These are phyloP conservation scores for Neodontobutis hainanensis DNA, from an alignment of 2,113 vertebrate genomes.

Conservation along the genomic window DNA sequence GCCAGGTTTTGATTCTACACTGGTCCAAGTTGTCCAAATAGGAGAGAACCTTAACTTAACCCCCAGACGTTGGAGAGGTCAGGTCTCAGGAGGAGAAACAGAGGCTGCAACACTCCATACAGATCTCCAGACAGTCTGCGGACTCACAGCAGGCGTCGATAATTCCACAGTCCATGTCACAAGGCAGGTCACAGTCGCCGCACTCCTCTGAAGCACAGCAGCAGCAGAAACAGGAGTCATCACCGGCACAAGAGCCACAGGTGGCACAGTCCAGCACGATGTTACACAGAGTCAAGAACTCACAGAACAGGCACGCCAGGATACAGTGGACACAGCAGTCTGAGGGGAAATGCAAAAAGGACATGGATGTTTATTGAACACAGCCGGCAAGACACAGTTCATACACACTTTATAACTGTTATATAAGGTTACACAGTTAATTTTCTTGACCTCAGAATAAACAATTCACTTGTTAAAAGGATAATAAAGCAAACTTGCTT, in stretches of 20 bases:
- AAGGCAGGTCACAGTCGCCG: slow-evolving; percentile 94
- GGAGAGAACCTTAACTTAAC: too few relatives aligned
- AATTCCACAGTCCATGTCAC: slow-evolving; percentile 99
- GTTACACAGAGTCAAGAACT: slow-evolving; percentile 98
- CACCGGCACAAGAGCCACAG: slow-evolving; percentile 92
- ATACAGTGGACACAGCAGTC: slow-evolving; percentile 99
- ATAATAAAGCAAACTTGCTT: too few relatives aligned
- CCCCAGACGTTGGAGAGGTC: too few relatives aligned
- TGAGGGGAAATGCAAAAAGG: slow-evolving; percentile 45
- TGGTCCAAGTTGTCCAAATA: slow-evolving; percentile 20
- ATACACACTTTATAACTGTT: too few relatives aligned
- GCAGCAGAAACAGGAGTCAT: slow-evolving; percentile 94
- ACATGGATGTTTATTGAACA: neutral
- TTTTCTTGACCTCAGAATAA: too few relatives aligned
- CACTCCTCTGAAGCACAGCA: slow-evolving; percentile 94
- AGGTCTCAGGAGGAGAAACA: slow-evolving; percentile 94
- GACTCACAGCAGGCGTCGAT: slow-evolving; percentile 99
- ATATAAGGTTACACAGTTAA: too few relatives aligned
- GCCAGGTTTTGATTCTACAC: slow-evolving; percentile 22
- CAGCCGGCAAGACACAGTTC: too few relatives aligned
- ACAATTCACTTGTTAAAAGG: too few relatives aligned
- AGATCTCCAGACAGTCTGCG: slow-evolving; percentile 98
- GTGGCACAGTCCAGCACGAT: slow-evolving; percentile 96
- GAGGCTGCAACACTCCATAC: slow-evolving; percentile 99
- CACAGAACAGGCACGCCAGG: slow-evolving; percentile 97